Evolutionary conservation across 2,113 vertebrate species (phyloP), one percentile per base, ranked within the genome.

Genomic region (Panthera uncia): DNA sequence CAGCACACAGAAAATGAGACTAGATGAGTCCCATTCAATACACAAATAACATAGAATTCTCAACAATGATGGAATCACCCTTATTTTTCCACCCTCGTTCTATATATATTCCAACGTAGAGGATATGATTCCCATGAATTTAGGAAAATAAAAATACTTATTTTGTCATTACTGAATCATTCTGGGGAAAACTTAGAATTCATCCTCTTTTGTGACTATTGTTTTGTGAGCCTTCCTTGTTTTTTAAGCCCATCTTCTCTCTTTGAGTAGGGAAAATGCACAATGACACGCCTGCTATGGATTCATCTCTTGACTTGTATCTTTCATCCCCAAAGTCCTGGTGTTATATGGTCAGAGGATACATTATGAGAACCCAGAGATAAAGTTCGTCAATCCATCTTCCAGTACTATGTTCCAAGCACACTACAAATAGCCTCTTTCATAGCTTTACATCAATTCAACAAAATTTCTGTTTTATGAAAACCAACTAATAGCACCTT

Each of bases 1-100:
- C 12, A 97, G 78, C 18, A 79, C 68, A 95, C 63, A 92, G 81
- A 96, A 97, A 98, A 95, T 88, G 66, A 80, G 31, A 61, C 71
- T 61, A 83, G 87, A 79, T 8, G 0, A 92, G 65, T 4, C 16
- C 6, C 41, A n/a, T 23, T 41, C 8, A 3, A 82, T 61, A 65
- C 2, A 86, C 29, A 95, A 95, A 90, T 41, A 95, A 80, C 38
- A 21, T 50, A 68, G 45, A 84, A 87, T 91, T 96, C 66, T 89
- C 84, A 92, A 93, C 13, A 84, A 61, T 74, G 36, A 79, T 78
- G 50, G 5, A 38, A 69, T 31, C 23, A 25, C 21, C 38, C 21
- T 85, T 91, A 93, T 61, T 89, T 36, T 71, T 71, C n/a, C n/a
- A 21, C 69, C n/a, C 36, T 23, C 6, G 11, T 38, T 73, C 36